These are phyloP conservation scores for Takifugu bimaculatus DNA, from an alignment of 2,113 vertebrate species.

Conservation along the genomic window DNA sequence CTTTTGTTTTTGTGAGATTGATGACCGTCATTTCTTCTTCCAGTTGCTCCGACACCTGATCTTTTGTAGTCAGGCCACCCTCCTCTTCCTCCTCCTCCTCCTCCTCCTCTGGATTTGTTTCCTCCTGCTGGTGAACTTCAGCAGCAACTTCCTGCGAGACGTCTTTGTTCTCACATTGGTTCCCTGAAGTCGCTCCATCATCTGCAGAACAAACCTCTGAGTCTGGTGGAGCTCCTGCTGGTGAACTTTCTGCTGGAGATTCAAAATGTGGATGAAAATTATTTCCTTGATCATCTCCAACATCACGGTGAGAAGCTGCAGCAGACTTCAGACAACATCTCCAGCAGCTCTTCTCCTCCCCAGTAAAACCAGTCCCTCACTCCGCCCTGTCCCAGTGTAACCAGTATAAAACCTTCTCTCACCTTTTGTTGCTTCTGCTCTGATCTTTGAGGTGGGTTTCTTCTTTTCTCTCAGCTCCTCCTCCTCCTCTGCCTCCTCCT, in stretches of 20 bases:
- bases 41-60: constrained; percentile 33
- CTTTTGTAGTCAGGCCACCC: constrained; percentile 58
- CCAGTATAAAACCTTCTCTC: constrained; percentile 10
- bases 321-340: too few species aligned
- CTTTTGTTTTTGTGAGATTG: constrained; percentile 33
- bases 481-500: constrained; percentile 26
- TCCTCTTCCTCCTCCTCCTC: constrained; percentile 47
- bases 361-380: too few species aligned
- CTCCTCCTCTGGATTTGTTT: constrained; percentile 50
- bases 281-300: neutral
- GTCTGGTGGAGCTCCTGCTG: constrained; percentile 22
- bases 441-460: constrained; percentile 19
- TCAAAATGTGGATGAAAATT: neutral
- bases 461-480: constrained; percentile 54
- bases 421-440: constrained; percentile 48
- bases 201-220: constrained; percentile 17
- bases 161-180: constrained; percentile 30
- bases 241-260: constrained; percentile 24
- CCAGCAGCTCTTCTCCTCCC: neutral
- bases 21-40: constrained; percentile 18
- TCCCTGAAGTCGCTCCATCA: constrained; percentile 16
- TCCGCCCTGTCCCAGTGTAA: too few species aligned
- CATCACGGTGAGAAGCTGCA: too few species aligned
- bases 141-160: constrained; percentile 35
- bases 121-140: constrained; percentile 51